These are phyloP conservation scores for Catagonus wagneri DNA, from an alignment of 2,113 vertebrate species.

Conservation along the genomic window DNA sequence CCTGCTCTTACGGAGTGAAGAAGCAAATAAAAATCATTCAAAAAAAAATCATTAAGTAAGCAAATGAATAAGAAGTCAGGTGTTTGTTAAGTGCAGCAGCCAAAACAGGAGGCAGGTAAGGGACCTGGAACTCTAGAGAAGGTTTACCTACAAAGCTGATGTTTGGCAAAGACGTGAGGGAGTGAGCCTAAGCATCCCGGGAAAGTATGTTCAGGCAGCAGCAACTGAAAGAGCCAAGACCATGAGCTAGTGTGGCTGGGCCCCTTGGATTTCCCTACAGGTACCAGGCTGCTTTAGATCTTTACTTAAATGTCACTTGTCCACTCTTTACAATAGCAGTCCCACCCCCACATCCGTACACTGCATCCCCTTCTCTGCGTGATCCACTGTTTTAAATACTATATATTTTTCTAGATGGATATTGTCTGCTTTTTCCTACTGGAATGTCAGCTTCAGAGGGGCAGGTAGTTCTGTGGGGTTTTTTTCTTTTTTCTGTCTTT, in stretches of 20 bases:
- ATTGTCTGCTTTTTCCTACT: not conserved
- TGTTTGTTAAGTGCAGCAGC: not conserved
- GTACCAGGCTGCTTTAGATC: not conserved
- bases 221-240: not conserved
- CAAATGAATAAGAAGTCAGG: not conserved
- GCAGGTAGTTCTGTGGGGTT: not conserved
- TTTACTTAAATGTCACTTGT: not conserved
- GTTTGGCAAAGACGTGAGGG: not conserved
- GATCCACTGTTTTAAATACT: not conserved
- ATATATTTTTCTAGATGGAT: not conserved
- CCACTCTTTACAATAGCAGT: not conserved
- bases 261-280: not conserved
- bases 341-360: fast-evolving
- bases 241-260: not conserved
- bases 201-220: not conserved
- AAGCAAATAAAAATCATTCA: not conserved
- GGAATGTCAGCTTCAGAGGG: not conserved
- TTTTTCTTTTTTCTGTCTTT: too few species aligned
- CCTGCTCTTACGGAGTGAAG: not conserved
- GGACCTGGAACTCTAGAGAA: not conserved
- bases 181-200: too few species aligned
- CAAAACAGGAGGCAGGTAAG: not conserved
- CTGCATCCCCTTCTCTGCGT: not conserved
- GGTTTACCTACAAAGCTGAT: not conserved
- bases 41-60: too few species aligned